These are phyloP conservation scores for Acanthochromis polyacanthus DNA, from an alignment of 2,113 vertebrate genomes.

Conservation along the genomic window DNA sequence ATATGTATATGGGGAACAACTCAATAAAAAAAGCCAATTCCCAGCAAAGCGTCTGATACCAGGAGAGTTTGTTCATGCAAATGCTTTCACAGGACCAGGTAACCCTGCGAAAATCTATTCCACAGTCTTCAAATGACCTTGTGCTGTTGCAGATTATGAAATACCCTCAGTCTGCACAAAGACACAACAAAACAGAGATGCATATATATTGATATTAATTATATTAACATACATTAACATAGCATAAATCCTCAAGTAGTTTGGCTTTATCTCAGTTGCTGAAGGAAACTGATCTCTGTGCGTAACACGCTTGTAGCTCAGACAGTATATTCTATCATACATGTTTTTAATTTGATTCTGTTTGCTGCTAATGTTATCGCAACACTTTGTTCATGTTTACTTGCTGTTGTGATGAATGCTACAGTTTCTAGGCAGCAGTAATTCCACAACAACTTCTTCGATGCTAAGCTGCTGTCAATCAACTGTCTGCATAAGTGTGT, in stretches of 20 bases:
- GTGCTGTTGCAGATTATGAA: not conserved
- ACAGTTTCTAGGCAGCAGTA: not conserved
- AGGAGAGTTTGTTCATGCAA: not conserved
- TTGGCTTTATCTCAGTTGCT: not conserved
- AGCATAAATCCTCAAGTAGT: not conserved
- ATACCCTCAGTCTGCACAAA: not conserved
- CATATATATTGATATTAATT: not conserved
- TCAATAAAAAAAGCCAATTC: not conserved
- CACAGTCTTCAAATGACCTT: slow-evolving; percentile 35
- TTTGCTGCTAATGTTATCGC: not conserved
- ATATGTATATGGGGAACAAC: not conserved
- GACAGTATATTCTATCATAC: not conserved
- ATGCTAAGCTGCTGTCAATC: no score
- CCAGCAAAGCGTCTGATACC: not conserved
- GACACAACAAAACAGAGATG: not conserved
- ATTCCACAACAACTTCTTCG: not conserved
- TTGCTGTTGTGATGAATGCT: not conserved
- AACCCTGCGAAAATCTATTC: slow-evolving; percentile 48
- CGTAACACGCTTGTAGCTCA: no score
- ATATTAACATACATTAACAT: not conserved
- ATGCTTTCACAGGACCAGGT: slow-evolving; percentile 17
- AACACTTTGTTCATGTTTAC: not conserved
- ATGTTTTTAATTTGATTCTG: not conserved
- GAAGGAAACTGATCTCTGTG: not conserved
- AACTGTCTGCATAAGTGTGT: no score